Percentiles rank a stretch among this genome's conserved stretches.
Evolutionary conservation across 2,113 vertebrate species (phyloP).

Genomic region (Vidua macroura): DNA sequence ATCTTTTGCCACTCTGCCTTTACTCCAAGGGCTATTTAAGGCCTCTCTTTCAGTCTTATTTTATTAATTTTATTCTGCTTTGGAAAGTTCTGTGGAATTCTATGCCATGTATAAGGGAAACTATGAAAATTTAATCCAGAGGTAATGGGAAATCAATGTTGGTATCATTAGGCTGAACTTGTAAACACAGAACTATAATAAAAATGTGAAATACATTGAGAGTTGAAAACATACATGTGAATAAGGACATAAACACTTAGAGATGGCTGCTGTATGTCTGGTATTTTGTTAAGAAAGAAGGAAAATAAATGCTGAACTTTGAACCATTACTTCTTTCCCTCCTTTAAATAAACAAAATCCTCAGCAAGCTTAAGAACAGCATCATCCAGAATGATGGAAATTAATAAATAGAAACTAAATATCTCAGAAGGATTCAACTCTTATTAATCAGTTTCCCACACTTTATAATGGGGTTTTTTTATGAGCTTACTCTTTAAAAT

Average conservation of each 20-base stretch:
- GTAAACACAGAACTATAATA: background rate
- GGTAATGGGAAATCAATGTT: background rate
- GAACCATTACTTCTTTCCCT: background rate
- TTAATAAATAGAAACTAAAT: background rate
- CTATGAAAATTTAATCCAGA: background rate
- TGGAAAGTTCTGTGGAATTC: background rate
- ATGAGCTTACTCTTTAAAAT: background rate
- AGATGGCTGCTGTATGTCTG: background rate
- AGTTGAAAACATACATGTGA: background rate
- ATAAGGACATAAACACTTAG: background rate
- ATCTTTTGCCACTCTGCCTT: background rate
- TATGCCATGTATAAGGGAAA: background rate
- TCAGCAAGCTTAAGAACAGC: background rate
- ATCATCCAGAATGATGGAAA: background rate
- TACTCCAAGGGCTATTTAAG: background rate
- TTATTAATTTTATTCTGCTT: background rate
- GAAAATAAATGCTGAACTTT: background rate
- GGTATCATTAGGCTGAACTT: background rate
- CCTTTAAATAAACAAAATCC: background rate
- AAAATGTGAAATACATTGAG: background rate
- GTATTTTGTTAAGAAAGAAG: background rate
- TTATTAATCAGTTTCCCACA: background rate
- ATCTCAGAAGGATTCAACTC: background rate
- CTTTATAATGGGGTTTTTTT: background rate
- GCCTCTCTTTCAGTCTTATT: background rate